Evolutionary conservation across 1,140 invertebrate genomes (phyloP).

Genomic region (Papilio polytes): DNA sequence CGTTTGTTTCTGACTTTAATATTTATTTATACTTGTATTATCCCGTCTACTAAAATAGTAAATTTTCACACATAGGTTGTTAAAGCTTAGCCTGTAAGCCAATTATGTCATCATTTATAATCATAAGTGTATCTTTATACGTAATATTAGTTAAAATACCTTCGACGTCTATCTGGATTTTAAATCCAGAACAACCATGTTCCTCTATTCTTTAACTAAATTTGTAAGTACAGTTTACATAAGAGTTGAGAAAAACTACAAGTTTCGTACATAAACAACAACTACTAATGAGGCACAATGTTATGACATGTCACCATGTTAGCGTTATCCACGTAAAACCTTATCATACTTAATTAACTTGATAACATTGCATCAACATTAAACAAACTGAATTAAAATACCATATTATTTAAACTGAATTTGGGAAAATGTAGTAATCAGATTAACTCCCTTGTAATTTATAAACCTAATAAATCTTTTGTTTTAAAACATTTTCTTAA

Average conservation of each 20-base stretch:
- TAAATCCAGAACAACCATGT: too few species aligned
- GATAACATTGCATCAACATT: background rate
- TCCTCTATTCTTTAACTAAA: too few species aligned
- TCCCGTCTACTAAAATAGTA: too few species aligned
- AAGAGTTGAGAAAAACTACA: background rate
- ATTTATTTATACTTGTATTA: background rate
- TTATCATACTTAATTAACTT: background rate
- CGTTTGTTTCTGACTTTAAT: background rate
- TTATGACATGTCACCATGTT: background rate
- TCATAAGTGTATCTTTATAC: background rate
- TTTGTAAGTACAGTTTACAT: background rate
- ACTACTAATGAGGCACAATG: background rate
- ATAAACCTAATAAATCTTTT: background rate
- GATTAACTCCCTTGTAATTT: background rate
- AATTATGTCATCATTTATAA: too few species aligned
- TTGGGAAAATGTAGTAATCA: background rate
- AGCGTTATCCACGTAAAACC: background rate
- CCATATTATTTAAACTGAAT: background rate
- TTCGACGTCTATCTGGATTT: too few species aligned
- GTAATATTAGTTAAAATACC: too few species aligned
- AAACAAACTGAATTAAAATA: background rate
- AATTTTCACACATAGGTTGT: too few species aligned
- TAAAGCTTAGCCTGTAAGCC: too few species aligned
- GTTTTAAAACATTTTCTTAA: background rate
- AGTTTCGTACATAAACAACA: background rate